phyloP scores from a whole-genome alignment of 2,888 invertebrate species.

The Campopleginae sp. region DNA sequence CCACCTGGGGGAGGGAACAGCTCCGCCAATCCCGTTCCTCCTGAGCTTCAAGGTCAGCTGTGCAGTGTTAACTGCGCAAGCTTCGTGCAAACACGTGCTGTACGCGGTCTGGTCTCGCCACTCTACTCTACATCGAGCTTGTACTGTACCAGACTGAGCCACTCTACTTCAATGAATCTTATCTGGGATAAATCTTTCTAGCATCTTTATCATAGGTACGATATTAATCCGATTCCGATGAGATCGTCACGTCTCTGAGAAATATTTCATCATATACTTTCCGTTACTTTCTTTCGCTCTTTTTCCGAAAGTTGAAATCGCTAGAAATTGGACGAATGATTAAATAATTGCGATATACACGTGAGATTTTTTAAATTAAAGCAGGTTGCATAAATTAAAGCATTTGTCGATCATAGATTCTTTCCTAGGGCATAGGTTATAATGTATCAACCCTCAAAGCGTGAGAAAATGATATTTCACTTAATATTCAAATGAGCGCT shows the following conservation, averaged over 20 bases:
- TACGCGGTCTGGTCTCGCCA: neutral
- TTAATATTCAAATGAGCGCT: neutral
- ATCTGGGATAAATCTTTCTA: conserved; percentile 2
- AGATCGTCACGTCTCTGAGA: neutral
- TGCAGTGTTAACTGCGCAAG: neutral
- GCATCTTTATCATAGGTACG: neutral
- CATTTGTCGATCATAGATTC: too few species aligned
- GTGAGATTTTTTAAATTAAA: too few species aligned
- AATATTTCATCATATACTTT: neutral
- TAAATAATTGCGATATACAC: neutral
- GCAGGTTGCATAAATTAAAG: too few species aligned
- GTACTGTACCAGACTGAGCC: neutral
- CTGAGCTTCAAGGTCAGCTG: neutral
- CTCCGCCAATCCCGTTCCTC: neutral
- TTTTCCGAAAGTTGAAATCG: neutral
- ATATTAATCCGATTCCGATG: neutral
- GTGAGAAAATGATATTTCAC: neutral
- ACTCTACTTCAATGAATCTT: neutral
- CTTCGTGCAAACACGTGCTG: neutral
- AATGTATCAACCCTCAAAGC: neutral
- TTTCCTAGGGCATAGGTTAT: neutral
- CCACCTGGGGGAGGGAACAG: neutral
- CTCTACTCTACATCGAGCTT: neutral
- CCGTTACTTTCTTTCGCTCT: neutral
- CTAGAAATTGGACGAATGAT: neutral